phyloP scores from a whole-genome alignment of 2,888 invertebrate genomes.

The Drosophila mayaguana region DNA sequence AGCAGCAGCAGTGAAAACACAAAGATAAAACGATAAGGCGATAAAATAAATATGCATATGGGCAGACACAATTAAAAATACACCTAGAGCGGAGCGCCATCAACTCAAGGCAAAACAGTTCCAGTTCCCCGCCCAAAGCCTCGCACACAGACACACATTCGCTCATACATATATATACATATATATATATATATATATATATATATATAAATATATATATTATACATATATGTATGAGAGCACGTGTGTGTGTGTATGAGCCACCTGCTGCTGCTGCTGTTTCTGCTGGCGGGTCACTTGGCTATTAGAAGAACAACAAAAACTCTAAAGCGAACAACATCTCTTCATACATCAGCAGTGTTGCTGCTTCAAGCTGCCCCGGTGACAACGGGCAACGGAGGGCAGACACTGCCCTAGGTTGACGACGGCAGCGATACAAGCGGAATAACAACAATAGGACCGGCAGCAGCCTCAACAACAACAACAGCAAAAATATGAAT shows the following conservation, averaged over 20 bases:
- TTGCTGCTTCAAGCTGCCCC: constrained; percentile 65
- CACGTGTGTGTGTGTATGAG: constrained; percentile 54
- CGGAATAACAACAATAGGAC: constrained; percentile 23
- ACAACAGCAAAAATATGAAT: constrained; percentile 86
- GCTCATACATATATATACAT: constrained; percentile 21
- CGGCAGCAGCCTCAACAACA: constrained; percentile 18
- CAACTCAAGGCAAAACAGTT: constrained; percentile 43
- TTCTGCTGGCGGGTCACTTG: constrained; percentile 28
- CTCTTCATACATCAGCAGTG: constrained; percentile 23
- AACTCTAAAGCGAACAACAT: constrained; percentile 38
- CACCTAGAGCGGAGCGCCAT: constrained; percentile 54
- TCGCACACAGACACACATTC: constrained; percentile 25
- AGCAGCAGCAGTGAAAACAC: constrained; percentile 33
- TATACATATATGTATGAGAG: constrained; percentile 11
- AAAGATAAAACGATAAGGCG: constrained; percentile 34
- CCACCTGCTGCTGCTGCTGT: constrained; percentile 69
- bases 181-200: background rate
- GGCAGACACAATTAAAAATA: constrained; percentile 68
- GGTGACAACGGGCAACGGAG: constrained; percentile 59
- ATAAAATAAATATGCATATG: constrained; percentile 64
- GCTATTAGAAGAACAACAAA: constrained; percentile 9
- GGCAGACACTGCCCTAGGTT: constrained; percentile 54
- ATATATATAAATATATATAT: background rate
- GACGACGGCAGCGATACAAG: constrained; percentile 8
- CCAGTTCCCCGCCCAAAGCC: constrained; percentile 43